Evolutionary conservation across 2,797 vertebrate species (phyloP), one percentile per base, ranked within the genome.

Genomic region (Acanthiza pusilla): DNA sequence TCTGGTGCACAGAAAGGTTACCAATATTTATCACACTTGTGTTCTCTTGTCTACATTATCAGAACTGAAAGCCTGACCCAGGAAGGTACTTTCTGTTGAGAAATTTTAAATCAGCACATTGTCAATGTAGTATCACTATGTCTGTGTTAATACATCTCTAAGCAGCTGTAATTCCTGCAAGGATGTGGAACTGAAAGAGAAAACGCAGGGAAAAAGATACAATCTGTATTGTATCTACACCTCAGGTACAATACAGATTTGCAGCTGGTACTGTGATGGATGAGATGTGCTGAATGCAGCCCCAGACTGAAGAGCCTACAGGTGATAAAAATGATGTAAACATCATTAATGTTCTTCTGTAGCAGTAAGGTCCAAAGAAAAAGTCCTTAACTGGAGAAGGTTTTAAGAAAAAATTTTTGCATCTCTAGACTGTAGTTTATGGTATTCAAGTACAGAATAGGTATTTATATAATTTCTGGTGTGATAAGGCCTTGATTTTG

Each of bases 61-160:
- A 67, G 45, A 89, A 85, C 16, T 76, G 48, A 75, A 75, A 85
- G 60, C 26, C 53, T 91, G 72, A 92, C 23, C 19, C 16, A 79
- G 60, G 4, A 83, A 60, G 32, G 27, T 50, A 50, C 67, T 72
- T 88, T 57, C 63, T 82, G 17, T 18, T 79, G 38, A 93, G 40
- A 61, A 76, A 26, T 25, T 77, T 62, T 34, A 62, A 70, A 70
- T 48, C 14, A 27, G 21, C 26, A 32, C 36, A 40, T 22, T 77
- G 40, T 48, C 42, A 62, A 18, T 54, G 7, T 62, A 42, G 29
- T 79, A 30, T 67, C 48, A 71, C 22, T 18, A 14, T 54, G 53
- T 85, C 38, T 38, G 38, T 10, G 38, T 11, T 38, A 38, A 38
- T 38, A 38, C 38, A 10, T 38, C 25, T 54, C 42, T 77, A 55